Percentiles rank a stretch among this genome's conserved stretches.
phyloP scores from a whole-genome alignment of 2,113 vertebrate species.

The Greenwoodochromis staneri region DNA sequence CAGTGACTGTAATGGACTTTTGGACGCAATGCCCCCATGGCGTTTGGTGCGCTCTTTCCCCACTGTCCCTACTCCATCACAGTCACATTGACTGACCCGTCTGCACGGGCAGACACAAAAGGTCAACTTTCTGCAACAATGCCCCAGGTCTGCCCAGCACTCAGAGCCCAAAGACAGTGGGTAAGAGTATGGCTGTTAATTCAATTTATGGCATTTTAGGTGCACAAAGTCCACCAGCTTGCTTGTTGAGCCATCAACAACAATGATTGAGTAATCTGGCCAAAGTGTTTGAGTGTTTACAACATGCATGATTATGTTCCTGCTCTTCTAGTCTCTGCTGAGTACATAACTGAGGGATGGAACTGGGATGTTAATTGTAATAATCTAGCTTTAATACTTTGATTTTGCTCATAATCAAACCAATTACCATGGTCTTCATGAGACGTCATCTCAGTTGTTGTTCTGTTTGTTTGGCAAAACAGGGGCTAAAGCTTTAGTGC shows the following conservation, averaged over 20 bases:
- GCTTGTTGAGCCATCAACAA: neutral
- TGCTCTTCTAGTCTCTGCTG: neutral
- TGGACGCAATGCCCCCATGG: slow-evolving; percentile 50
- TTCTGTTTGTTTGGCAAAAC: slow-evolving; percentile 22
- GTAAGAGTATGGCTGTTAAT: neutral
- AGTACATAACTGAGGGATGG: neutral
- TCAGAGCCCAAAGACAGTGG: neutral
- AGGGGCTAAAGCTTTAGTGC: slow-evolving; percentile 7
- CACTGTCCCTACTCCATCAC: slow-evolving; percentile 12
- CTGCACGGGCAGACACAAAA: slow-evolving; percentile 36
- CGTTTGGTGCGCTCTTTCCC: slow-evolving; percentile 34
- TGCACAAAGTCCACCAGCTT: neutral
- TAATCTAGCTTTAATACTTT: neutral
- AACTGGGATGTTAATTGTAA: neutral
- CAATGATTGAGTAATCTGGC: neutral
- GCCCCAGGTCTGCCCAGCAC: neutral
- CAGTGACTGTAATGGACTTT: slow-evolving; percentile 47
- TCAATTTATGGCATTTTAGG: neutral
- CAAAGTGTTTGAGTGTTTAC: neutral
- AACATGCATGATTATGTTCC: neutral
- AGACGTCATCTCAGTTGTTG: neutral
- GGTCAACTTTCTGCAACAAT: slow-evolving; percentile 53
- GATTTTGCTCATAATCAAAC: neutral
- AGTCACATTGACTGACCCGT: slow-evolving; percentile 10
- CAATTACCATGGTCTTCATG: neutral